These are phyloP conservation scores for Dascillus cervinus DNA, from an alignment of 2,888 invertebrate genomes.

Conservation along the genomic window DNA sequence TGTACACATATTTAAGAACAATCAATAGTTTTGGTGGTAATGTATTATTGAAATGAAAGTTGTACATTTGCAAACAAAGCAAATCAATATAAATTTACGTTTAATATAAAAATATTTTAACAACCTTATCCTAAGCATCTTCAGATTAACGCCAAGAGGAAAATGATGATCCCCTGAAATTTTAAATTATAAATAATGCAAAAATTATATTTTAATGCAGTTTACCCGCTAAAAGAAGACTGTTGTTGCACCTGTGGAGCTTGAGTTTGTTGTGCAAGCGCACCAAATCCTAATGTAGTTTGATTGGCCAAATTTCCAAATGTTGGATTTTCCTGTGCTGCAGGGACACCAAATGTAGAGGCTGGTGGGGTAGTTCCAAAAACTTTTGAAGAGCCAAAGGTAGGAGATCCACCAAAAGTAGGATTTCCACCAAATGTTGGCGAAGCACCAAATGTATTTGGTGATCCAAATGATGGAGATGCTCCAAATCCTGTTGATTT, in stretches of 20 bases:
- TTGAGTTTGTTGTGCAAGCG: constrained; percentile 50
- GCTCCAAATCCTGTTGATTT: constrained; percentile 17
- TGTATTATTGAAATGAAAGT: not conserved
- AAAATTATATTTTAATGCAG: too few species aligned
- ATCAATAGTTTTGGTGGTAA: constrained; percentile 16
- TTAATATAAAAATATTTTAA: not conserved
- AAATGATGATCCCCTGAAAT: constrained; percentile 35
- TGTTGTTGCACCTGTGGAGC: constrained; percentile 27
- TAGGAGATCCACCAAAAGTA: constrained; percentile 41
- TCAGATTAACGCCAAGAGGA: constrained; percentile 34
- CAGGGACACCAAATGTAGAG: constrained; percentile 45
- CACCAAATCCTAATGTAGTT: constrained; percentile 57
- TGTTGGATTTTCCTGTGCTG: constrained; percentile 47
- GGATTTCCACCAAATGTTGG: constrained; percentile 44
- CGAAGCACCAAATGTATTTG: constrained; percentile 42
- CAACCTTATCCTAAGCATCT: not conserved
- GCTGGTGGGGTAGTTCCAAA: constrained; percentile 12
- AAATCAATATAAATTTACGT: not conserved
- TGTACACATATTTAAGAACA: constrained; percentile 72
- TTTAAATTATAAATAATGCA: constrained; percentile 8
- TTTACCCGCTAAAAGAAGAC: not conserved
- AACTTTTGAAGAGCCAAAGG: too few species aligned
- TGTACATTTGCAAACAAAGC: not conserved
- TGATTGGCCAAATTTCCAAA: constrained; percentile 58
- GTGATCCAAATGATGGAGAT: constrained; percentile 33